Evolutionary conservation across 1,140 invertebrate species (phyloP), one percentile per base, ranked within the genome.

Genomic region (Neodiprion virginianus): DNA sequence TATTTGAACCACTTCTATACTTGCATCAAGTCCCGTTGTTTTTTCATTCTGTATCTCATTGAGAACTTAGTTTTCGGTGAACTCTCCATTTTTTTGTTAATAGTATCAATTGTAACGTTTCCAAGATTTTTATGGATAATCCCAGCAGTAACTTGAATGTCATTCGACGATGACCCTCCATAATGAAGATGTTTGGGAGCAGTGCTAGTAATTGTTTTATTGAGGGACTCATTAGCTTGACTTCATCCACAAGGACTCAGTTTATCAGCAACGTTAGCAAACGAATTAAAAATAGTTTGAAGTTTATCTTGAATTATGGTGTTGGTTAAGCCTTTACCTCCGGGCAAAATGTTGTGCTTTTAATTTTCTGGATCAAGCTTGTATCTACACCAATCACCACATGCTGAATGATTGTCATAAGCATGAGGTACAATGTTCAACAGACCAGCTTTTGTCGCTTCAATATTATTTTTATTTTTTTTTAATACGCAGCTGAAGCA

Each of bases 331-430:
- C 69, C 75, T 73, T 68, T 74, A 21, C 69, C 75, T 61, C 70
- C 69, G 69, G 74, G 74, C n/a, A 75, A 61, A 47, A 72, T n/a
- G 69, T 72, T 69, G 49, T 75, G 71, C 21, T 72, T 69, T 49
- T 72, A 72, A 14, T 75, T 72, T 1, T 72, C 67, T 14, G 67
- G 74, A 48, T 75, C 67, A 28, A 17, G 12, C 9, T 75, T 14
- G 61, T 65, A 75, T 48, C 14, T 28, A 40, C 74, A 75, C 74
- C 74, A 75, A 7, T 72, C 67, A 23, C 48, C 48, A 50, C 74
- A 75, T 8, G 23, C 48, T 23, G 5, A 17, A 50, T 75, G 74
- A 21, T 75, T 67, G 66, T 75, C 74, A 65, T 72, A 75, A 12
- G 48, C 71, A 72, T 75, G 74, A 7, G 66, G 48, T 21, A 68